Evolutionary conservation across 2,113 vertebrate genomes (phyloP).

Genomic region (Seriola rivoliana): DNA sequence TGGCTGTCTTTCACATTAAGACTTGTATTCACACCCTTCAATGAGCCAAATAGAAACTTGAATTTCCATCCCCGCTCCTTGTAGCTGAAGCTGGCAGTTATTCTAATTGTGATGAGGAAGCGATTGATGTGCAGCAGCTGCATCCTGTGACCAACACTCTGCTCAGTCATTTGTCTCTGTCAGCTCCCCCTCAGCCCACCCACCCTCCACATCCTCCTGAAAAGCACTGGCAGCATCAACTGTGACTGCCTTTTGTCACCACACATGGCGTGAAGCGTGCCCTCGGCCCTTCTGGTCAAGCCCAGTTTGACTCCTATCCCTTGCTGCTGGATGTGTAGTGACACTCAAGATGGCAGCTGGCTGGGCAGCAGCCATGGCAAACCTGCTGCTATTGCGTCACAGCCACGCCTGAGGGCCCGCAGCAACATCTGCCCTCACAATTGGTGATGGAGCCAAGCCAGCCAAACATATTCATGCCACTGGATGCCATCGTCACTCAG

Average conservation of each 20-base stretch:
- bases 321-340: slow-evolving; percentile 53
- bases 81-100: slow-evolving; percentile 57
- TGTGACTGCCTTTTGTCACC: slow-evolving; percentile 61
- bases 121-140: slow-evolving; percentile 83
- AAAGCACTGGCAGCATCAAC: slow-evolving; percentile 69
- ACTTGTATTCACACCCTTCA: slow-evolving; percentile 38
- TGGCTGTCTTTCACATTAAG: slow-evolving; percentile 9
- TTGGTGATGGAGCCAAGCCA: slow-evolving; percentile 76
- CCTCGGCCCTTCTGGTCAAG: slow-evolving; percentile 69
- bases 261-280: slow-evolving; percentile 52
- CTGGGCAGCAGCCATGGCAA: slow-evolving; percentile 56
- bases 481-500: slow-evolving; percentile 76
- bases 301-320: slow-evolving; percentile 65
- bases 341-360: slow-evolving; percentile 77
- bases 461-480: slow-evolving; percentile 73
- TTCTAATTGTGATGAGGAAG: slow-evolving; percentile 80
- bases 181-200: slow-evolving; percentile 68
- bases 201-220: slow-evolving; percentile 69
- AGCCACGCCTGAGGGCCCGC: slow-evolving; percentile 64
- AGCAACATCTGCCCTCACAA: slow-evolving; percentile 86
- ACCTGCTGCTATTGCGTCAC: slow-evolving; percentile 60
- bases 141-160: slow-evolving; percentile 79
- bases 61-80: slow-evolving; percentile 47
- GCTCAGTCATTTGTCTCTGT: slow-evolving; percentile 82
- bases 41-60: slow-evolving; percentile 47